Evolutionary conservation across 2,888 invertebrate genomes (phyloP), one percentile per base, ranked within the genome.

Genomic region (Drosophila pseudotakahashii): DNA sequence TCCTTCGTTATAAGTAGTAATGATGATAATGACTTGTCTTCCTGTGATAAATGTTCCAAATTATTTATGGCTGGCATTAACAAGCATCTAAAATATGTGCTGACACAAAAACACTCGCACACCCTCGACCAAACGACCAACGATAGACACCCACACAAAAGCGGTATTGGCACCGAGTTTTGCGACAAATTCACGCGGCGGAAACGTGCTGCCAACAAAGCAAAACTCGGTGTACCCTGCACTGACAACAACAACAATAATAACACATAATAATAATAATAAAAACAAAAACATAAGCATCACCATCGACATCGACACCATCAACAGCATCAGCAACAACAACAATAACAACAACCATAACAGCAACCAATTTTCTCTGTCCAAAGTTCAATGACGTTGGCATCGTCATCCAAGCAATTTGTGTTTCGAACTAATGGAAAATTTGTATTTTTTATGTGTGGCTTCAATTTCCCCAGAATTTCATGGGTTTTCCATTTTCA

Each of bases 41-140:
- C 14, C 51, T 44, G 67, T 47, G 64, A 67, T 67, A 53, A 66
- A 67, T 67, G 53, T 37, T 32, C 32, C 61, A 61, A 73, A 52
- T 73, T 76, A 66, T 73, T 73, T 76, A 72, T 81, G 70, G 64
- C 76, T 81, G 79, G 67, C 79, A 79, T 75, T 79, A 82, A 79
- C 67, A 75, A 79, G 57, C 70, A 77, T 67, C 61, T 73, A 26
- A 68, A 68, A 61, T 61, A 71, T 80, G 69, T 86, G 80, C 80
- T 86, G 78, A 86, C 76, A 76, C 66, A 66, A 59, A 44, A 23
- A 59, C 64, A 77, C 69, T 50, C 54, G 67, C 48, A 55, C 58
- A 44, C 55, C 64, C 36, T 23, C 39, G 14, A n/a, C 19, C 19
- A 19, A 19, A 19, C 19, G 19, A 19, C 39, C 39, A 39, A 26